Conservation (phyloP, 2,888 invertebrate genomes). For the Plutella xylostella region DNA sequence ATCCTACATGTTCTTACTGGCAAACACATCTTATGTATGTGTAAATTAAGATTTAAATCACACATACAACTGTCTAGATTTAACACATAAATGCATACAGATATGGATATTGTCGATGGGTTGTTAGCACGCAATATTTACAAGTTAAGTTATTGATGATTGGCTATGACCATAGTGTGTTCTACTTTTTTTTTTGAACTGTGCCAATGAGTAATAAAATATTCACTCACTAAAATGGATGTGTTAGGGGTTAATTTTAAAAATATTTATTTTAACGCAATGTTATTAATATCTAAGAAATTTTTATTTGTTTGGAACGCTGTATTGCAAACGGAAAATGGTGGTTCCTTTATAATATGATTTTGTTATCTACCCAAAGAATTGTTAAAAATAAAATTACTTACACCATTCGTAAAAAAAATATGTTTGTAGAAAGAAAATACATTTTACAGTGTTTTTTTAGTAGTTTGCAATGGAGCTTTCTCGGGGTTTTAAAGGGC, state of each 20-base stretch:
- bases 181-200: slow-evolving; percentile 15
- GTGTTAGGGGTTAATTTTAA: slow-evolving; percentile 23
- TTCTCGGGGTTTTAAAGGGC: too few species aligned
- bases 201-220: slow-evolving; percentile 20
- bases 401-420: neutral
- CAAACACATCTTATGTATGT: neutral
- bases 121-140: slow-evolving; percentile 1
- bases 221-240: slow-evolving; percentile 9
- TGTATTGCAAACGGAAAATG: slow-evolving; percentile 22
- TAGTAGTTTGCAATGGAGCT: slow-evolving; percentile 10
- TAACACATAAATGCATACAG: neutral
- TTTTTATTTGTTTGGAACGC: slow-evolving; percentile 26
- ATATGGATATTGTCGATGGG: neutral
- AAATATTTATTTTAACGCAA: slow-evolving; percentile 25
- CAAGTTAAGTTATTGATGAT: neutral
- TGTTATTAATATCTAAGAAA: slow-evolving; percentile 10
- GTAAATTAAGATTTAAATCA: neutral
- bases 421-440: neutral
- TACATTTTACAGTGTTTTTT: slow-evolving; percentile 10
- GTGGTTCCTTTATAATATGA: slow-evolving; percentile 22
- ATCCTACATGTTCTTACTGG: too few species aligned
- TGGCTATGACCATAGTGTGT: neutral
- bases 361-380: too few species aligned
- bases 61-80: neutral
- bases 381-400: slow-evolving; percentile 6